Conservation (phyloP, 2,797 vertebrate species). For the Gobio occitaniae region DNA sequence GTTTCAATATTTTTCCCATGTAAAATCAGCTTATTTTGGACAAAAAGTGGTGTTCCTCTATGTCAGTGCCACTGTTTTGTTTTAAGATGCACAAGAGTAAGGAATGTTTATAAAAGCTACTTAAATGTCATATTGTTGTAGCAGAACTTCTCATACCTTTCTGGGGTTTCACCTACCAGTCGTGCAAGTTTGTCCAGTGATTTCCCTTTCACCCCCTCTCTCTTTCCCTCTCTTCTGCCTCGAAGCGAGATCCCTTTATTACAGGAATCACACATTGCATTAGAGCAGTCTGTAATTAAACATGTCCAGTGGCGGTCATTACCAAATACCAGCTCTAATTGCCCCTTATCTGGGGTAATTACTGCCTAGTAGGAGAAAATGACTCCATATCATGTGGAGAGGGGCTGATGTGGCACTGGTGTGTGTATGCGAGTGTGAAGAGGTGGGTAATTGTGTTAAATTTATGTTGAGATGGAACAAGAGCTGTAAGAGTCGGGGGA, state of each 20-base stretch:
- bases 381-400: conserved; percentile 64
- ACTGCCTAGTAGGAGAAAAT: conserved; percentile 74
- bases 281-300: conserved; percentile 80
- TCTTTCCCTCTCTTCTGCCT: conserved; percentile 65
- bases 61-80: no score
- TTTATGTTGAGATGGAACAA: conserved; percentile 48
- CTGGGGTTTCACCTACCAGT: conserved; percentile 1
- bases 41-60: no score
- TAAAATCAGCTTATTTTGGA: no score
- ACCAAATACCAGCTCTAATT: conserved; percentile 81
- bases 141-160: not conserved
- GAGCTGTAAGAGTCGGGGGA: conserved; percentile 43
- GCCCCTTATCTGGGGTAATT: conserved; percentile 81
- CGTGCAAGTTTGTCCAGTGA: not conserved
- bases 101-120: no score
- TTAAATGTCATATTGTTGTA: not conserved
- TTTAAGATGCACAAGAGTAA: no score
- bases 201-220: conserved; percentile 44
- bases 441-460: conserved; percentile 47
- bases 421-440: conserved; percentile 48
- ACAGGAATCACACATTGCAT: conserved; percentile 74
- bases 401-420: conserved; percentile 47
- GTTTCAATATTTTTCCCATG: no score
- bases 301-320: conserved; percentile 83
- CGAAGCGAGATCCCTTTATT: conserved; percentile 73